Base-by-base conservation (phyloP, 2,888 invertebrate genomes). In the Andrena bucephala region DNA sequence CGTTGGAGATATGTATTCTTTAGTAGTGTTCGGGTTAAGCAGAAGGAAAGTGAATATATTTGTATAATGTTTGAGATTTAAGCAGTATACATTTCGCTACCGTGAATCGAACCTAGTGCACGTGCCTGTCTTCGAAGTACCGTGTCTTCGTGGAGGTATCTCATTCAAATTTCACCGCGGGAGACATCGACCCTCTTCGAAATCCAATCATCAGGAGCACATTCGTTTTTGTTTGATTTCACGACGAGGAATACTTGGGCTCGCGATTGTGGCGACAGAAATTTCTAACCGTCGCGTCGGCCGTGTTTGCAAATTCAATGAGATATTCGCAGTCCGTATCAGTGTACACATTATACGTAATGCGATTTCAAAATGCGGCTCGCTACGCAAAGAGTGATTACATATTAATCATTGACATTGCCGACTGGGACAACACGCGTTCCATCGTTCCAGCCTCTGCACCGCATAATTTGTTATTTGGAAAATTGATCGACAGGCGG, bases 301-400 rank as follows among this genome's bases (percentile, higher is more conserved):
- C n/a, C 27, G 42, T 80, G 73, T 82, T 80, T 82, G 80, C 80
- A 16, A 54, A 75, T 81, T 71, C 67, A 68, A 82, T 81, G 70
- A 50, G 81, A 71, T 76, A 81, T 75, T 76, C 82, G 62, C 48
- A 48, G 65, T 50, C 60, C 60, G 66, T 75, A 80, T 75, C 70
- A 80, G 69, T 80, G 80, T 67, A 81, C 76, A 68, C 52, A 68
- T 81, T 71, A 81, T 29, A 75, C 36, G 76, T 71, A 68, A 81
- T 67, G 60, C 69, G 69, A 80, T 82, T 82, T 82, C 81, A 80
- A 80, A 82, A 82, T 50, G 79, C 62, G 81, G 81, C 63, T 36
- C 36, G 72, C 62, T 57, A 16, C 36, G 54, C 57, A 81, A 81
- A 81, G 79, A 79, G 48, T 65, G 79, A 81, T 81, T 68, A 79